Evolutionary conservation across 2,888 invertebrate species (phyloP).

Genomic region (Teinopalpus imperialis): DNA sequence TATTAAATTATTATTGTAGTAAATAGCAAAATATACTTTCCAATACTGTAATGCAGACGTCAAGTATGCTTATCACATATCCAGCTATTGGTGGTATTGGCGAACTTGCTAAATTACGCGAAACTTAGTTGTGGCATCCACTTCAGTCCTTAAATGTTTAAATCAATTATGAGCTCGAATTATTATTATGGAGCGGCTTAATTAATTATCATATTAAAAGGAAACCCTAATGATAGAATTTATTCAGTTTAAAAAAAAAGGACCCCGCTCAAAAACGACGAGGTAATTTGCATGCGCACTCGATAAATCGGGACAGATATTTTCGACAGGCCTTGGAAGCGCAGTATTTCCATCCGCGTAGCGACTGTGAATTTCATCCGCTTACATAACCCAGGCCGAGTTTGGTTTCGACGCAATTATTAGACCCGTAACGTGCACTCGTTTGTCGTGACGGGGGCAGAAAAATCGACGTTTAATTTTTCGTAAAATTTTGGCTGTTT

Average conservation of each 20-base stretch:
- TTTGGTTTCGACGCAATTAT: conserved; percentile 51
- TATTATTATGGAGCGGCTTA: conserved; percentile 58
- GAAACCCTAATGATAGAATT: no score
- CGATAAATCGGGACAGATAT: conserved; percentile 59
- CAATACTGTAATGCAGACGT: background rate
- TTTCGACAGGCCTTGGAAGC: conserved; percentile 40
- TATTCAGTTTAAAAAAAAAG: no score
- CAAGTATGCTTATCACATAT: conserved; percentile 2
- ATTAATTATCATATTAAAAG: no score
- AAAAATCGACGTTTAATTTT: conserved; percentile 55
- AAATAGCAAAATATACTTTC: conserved; percentile 10
- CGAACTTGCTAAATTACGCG: conserved; percentile 47
- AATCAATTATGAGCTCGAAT: conserved; percentile 51
- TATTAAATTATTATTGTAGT: no score
- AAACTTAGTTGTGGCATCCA: conserved; percentile 41
- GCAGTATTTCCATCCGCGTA: conserved; percentile 40
- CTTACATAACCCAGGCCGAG: conserved; percentile 55
- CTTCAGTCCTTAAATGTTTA: conserved; percentile 54
- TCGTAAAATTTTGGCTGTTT: conserved; percentile 53
- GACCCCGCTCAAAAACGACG: no score
- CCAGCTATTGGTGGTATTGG: background rate
- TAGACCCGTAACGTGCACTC: conserved; percentile 53
- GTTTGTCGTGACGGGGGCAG: conserved; percentile 52
- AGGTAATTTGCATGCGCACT: conserved; percentile 44
- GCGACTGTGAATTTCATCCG: conserved; percentile 47